Evolutionary conservation across 1,140 invertebrate species (phyloP).

Genomic region (Pseudomyrmex sp.): DNA sequence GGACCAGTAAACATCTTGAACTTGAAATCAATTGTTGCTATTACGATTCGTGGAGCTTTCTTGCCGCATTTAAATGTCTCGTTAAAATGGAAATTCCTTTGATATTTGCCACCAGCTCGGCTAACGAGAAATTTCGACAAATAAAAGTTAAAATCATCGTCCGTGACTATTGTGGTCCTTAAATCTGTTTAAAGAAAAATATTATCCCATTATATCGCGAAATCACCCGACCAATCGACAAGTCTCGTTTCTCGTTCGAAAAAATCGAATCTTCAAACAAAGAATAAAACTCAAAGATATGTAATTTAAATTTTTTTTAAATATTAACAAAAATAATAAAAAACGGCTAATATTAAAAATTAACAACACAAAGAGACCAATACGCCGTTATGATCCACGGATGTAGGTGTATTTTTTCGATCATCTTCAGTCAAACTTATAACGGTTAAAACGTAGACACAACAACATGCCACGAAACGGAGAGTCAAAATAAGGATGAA

Average conservation of each 20-base stretch:
- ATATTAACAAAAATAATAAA: too few species aligned
- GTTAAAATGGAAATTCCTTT: slow-evolving; percentile 89
- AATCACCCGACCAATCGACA: neutral
- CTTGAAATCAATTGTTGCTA: slow-evolving; percentile 87
- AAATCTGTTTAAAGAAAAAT: slow-evolving; percentile 74
- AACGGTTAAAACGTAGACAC: too few species aligned
- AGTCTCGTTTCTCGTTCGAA: neutral
- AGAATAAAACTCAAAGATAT: neutral
- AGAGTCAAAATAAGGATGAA: too few species aligned
- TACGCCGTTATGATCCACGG: too few species aligned
- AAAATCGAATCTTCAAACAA: neutral
- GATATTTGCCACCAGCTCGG: slow-evolving; percentile 88
- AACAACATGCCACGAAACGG: too few species aligned
- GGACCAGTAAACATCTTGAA: slow-evolving; percentile 87
- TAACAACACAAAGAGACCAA: too few species aligned
- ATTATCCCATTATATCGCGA: slow-evolving; percentile 4
- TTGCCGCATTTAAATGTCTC: slow-evolving; percentile 87
- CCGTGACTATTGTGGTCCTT: slow-evolving; percentile 76
- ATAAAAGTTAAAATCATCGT: slow-evolving; percentile 86
- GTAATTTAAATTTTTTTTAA: neutral
- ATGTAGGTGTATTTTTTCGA: too few species aligned
- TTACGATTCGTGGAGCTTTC: slow-evolving; percentile 85
- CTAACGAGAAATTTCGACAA: slow-evolving; percentile 91
- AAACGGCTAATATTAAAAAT: too few species aligned
- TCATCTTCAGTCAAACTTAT: too few species aligned